Base-by-base conservation (phyloP, 2,113 vertebrate genomes). In the Ceyx melanurus region DNA sequence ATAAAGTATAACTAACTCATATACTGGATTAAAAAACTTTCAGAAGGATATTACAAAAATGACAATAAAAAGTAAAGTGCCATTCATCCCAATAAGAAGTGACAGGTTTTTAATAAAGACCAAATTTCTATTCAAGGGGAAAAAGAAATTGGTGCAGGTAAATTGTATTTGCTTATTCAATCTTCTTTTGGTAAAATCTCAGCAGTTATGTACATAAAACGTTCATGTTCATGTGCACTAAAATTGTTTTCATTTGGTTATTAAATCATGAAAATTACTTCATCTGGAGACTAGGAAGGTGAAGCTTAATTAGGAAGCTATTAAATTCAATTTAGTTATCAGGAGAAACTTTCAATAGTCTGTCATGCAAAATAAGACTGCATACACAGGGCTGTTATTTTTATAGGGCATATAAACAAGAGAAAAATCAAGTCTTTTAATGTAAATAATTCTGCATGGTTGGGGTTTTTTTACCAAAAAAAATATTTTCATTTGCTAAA, bases 1-100 rank as follows among this genome's bases (percentile, higher is more conserved):
- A 71, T 87, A 82, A 66, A 42, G 31, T 77, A 11, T 74, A 89
- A 82, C 64, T 88, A 82, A 92, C 58, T 91, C n/a, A 73, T 79
- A 28, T 54, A 7, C 14, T 77, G 54, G 10, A 81, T 79, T 58
- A 80, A 64, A 70, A n/a, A 93, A 72, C 22, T 17, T 46, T 66
- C 33, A 14, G 28, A 57, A 91, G 73, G 18, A 31, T 66, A 77
- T 13, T 73, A 29, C 4, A 28, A 79, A 87, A 90, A 81, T 35
- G 31, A 46, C 62, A 67, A 43, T 54, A 6, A 37, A 89, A 79
- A 72, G 3, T 14, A 10, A 65, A 46, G 5, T 57, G 17, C 21
- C 13, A 33, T 65, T 89, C n/a, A 50, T 78, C 18, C 42, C 45
- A 84, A 11, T 75, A 51, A 73, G 60, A 65, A 75, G 65, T 71